Evolutionary conservation across 2,113 vertebrate species (phyloP).

Genomic region (Mus musculus): GRCm39 chr8:78089501-78090000

Average conservation of each 20-base stretch:
- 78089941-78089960: too few species aligned
- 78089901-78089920: too few species aligned
- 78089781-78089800: not conserved
- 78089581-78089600: constrained; percentile 13
- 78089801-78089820: not conserved
- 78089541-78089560: not conserved
- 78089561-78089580: not conserved
- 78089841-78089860: not conserved
- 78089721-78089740: constrained; percentile 61
- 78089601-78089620: constrained; percentile 27
- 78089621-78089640: constrained; percentile 40
- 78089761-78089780: not conserved
- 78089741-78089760: constrained; percentile 49
- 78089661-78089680: constrained; percentile 40
- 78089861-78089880: not conserved
- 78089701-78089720: constrained; percentile 1
- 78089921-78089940: too few species aligned
- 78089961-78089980: too few species aligned
- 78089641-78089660: constrained; percentile 54
- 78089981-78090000: too few species aligned
- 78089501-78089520: not conserved
- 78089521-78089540: not conserved
- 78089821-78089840: not conserved
- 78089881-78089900: too few species aligned
- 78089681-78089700: constrained; percentile 6